Evolutionary conservation across 2,888 invertebrate species (phyloP).

Genomic region (Luperina nickerlii): DNA sequence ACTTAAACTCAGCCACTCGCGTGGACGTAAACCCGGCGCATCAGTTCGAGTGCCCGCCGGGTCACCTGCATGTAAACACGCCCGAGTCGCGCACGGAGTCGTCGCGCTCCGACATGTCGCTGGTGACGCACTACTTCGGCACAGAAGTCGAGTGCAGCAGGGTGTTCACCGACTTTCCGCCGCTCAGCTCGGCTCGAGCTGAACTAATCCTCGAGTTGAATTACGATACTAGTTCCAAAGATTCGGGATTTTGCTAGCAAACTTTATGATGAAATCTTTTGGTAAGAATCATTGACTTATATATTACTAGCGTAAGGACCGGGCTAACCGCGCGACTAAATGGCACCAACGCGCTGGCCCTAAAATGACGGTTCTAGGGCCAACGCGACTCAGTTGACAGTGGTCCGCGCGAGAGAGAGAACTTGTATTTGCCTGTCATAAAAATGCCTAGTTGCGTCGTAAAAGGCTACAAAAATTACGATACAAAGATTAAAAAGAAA

Average conservation of each 20-base stretch:
- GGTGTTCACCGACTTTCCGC: neutral
- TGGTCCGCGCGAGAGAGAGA: too few species aligned
- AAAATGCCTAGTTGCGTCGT: too few species aligned
- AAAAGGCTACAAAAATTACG: too few species aligned
- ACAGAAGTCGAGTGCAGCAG: neutral
- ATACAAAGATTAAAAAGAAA: too few species aligned
- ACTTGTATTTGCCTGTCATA: too few species aligned
- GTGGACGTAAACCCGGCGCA: neutral
- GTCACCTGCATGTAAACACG: conserved; percentile 11
- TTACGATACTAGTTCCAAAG: conserved; percentile 34
- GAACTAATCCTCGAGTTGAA: conserved; percentile 60
- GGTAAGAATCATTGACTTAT: too few species aligned
- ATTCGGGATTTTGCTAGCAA: conserved; percentile 12
- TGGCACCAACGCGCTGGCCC: too few species aligned
- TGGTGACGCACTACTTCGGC: conserved; percentile 17
- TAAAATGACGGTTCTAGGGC: too few species aligned
- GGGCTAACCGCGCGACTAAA: too few species aligned
- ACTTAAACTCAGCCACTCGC: neutral
- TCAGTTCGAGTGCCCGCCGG: neutral
- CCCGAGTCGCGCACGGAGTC: neutral
- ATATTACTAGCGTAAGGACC: too few species aligned
- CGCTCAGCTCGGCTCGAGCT: conserved; percentile 3
- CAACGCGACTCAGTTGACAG: too few species aligned
- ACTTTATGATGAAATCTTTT: neutral
- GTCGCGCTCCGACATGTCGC: conserved; percentile 9